phyloP scores from a whole-genome alignment of 2,888 invertebrate genomes.

The Morpho achilles region DNA sequence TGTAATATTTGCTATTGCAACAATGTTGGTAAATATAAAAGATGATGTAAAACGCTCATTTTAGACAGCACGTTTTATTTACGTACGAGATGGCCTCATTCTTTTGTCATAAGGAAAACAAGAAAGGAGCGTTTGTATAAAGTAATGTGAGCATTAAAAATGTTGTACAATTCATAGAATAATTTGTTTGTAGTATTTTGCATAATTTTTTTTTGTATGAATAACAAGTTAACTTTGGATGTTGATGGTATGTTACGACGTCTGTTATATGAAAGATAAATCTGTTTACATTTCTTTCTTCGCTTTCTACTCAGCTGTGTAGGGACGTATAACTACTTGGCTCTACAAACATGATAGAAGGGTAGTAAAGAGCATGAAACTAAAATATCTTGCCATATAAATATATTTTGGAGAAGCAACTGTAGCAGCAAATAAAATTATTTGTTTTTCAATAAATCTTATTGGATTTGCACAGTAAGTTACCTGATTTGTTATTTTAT shows the following conservation, averaged over 20 bases:
- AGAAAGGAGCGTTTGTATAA: slow-evolving; percentile 52
- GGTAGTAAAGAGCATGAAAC: too few species aligned
- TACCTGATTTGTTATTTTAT: too few species aligned
- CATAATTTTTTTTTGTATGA: background rate
- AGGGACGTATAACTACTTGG: too few species aligned
- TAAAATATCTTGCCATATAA: too few species aligned
- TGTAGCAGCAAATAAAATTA: too few species aligned
- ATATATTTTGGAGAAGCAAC: too few species aligned
- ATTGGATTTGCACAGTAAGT: too few species aligned
- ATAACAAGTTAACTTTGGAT: background rate
- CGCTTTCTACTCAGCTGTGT: too few species aligned
- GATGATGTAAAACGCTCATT: slow-evolving; percentile 31
- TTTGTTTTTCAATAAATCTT: too few species aligned
- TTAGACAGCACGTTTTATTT: slow-evolving; percentile 55
- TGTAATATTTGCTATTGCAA: slow-evolving; percentile 6
- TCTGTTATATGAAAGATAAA: too few species aligned
- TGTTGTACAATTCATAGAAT: slow-evolving; percentile 9
- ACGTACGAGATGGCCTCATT: slow-evolving; percentile 38
- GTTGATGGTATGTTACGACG: background rate
- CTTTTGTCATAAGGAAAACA: slow-evolving; percentile 53
- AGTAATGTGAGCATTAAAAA: slow-evolving; percentile 59
- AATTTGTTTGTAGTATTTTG: slow-evolving; percentile 3
- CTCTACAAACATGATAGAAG: too few species aligned
- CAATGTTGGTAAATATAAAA: slow-evolving; percentile 11
- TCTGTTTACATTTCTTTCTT: background rate